These are phyloP conservation scores for Lepidothrix coronata DNA, from an alignment of 2,113 vertebrate species.

Conservation along the genomic window DNA sequence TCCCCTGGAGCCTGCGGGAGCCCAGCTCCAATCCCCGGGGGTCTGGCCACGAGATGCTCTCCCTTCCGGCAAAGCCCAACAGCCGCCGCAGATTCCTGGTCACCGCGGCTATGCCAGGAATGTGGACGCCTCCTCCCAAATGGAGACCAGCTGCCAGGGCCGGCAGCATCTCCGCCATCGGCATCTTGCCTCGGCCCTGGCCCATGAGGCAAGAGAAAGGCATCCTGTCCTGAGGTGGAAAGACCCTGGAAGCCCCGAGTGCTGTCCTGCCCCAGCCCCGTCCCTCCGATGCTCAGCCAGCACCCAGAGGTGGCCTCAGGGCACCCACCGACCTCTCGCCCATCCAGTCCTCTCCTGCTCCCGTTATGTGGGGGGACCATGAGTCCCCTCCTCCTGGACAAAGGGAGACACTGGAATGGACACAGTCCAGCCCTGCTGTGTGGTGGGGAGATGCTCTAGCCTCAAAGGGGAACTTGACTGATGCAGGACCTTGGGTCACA, in stretches of 20 bases:
- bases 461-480: accelerated
- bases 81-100: constrained; percentile 38
- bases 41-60: not conserved
- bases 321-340: accelerated
- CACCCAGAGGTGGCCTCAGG: accelerated
- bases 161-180: not conserved
- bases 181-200: not conserved
- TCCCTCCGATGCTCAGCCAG: not conserved
- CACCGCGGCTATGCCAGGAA: constrained; percentile 65
- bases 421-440: accelerated
- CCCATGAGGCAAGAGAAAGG: accelerated
- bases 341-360: not conserved
- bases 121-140: constrained; percentile 47
- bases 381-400: not conserved
- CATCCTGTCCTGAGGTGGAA: not conserved
- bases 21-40: not conserved
- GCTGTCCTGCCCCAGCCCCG: not conserved
- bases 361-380: accelerated
- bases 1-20: not conserved
- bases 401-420: not conserved
- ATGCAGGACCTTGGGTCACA: accelerated
- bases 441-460: accelerated
- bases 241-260: not conserved
- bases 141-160: constrained; percentile 46
- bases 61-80: not conserved